Evolutionary conservation across 92 coral and sea anemone genomes (phyloP).

Genomic region (Porites divaricata): DNA sequence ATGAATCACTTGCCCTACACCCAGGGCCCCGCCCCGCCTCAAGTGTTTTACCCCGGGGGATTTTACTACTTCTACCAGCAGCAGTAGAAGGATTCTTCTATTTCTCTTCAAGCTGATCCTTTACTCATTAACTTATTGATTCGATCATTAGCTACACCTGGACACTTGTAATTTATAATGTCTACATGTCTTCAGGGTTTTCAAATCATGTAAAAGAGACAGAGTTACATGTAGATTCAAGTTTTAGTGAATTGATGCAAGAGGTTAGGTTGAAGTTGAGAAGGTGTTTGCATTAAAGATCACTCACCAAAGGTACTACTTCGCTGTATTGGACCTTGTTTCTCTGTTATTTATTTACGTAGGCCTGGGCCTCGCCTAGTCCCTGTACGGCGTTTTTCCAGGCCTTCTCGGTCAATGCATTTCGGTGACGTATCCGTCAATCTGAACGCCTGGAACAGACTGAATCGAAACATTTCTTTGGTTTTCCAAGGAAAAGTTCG

Average conservation of each 20-base stretch:
- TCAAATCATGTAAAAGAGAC: constrained; percentile 20
- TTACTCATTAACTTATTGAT: constrained; percentile 47
- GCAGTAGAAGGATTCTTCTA: constrained; percentile 50
- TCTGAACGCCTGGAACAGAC: too few relatives aligned
- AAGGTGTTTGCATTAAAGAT: constrained; percentile 43
- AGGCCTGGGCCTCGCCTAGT: neutral
- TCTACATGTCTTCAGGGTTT: constrained; percentile 28
- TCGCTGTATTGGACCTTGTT: neutral
- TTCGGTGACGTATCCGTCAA: too few relatives aligned
- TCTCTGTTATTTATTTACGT: neutral
- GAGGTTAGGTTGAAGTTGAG: constrained; percentile 29
- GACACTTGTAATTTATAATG: constrained; percentile 40
- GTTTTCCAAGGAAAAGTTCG: too few relatives aligned
- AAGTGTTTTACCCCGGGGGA: constrained; percentile 88
- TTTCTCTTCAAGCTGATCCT: constrained; percentile 15
- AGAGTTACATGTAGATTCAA: constrained; percentile 35
- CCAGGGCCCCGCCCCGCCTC: constrained; percentile 68
- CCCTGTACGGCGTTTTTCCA: neutral
- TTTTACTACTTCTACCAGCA: constrained; percentile 93
- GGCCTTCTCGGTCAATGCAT: too few relatives aligned
- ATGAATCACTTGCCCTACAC: constrained; percentile 80
- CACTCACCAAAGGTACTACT: constrained; percentile 22
- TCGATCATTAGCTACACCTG: constrained; percentile 32
- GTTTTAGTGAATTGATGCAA: constrained; percentile 27
- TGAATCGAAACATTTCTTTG: too few relatives aligned